A percentile compares a stretch with the other conserved stretches of the same genome.
phyloP scores from a whole-genome alignment of 2,888 invertebrate genomes.

The Metopia argyrocephala region DNA sequence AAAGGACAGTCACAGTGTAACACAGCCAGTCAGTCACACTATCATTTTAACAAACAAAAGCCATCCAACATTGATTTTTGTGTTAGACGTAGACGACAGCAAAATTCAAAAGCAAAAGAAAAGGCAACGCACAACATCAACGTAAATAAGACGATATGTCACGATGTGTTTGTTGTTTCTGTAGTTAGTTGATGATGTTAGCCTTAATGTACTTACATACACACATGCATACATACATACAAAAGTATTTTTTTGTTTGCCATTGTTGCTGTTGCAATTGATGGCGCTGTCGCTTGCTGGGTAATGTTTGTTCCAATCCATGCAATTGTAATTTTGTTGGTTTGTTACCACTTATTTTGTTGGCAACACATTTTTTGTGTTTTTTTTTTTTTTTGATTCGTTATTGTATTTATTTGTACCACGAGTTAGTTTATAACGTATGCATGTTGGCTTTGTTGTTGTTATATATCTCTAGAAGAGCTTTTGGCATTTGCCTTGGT shows the following conservation, averaged over 20 bases:
- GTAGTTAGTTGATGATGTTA: conserved; percentile 1
- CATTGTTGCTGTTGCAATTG: neutral
- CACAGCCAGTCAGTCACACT: neutral
- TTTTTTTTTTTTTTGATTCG: neutral
- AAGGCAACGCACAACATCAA: neutral
- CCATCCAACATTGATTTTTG: neutral
- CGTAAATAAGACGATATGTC: too few relatives aligned
- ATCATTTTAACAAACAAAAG: neutral
- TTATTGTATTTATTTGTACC: neutral
- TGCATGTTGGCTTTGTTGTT: conserved; percentile 10
- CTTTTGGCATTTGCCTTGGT: conserved; percentile 63
- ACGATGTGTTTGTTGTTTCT: neutral
- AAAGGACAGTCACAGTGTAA: too few relatives aligned
- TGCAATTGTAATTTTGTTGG: conserved; percentile 38
- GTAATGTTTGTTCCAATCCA: conserved; percentile 17
- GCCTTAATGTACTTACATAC: too few relatives aligned
- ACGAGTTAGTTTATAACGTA: neutral
- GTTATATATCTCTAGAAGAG: conserved; percentile 32
- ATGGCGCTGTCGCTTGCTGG: neutral
- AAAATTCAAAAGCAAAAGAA: neutral
- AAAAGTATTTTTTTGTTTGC: conserved; percentile 17
- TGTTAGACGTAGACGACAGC: neutral
- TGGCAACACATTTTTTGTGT: neutral
- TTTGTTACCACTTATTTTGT: conserved; percentile 40
- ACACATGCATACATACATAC: too few relatives aligned